phyloP scores from a whole-genome alignment of 2,113 vertebrate genomes.

The Gnathochromis pfefferi region DNA sequence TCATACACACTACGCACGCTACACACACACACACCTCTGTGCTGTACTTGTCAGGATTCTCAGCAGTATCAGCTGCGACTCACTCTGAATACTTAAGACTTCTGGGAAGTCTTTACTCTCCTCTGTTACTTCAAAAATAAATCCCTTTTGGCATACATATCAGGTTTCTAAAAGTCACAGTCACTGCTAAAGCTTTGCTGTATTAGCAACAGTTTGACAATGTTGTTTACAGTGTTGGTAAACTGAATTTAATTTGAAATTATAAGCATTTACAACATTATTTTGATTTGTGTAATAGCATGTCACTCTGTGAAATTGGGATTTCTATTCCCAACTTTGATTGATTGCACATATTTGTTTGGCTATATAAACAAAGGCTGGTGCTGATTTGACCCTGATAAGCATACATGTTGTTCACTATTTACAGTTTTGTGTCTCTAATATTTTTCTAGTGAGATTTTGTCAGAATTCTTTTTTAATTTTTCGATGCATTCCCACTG shows the following conservation, averaged over 20 bases:
- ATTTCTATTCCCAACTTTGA: background rate
- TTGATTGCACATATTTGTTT: background rate
- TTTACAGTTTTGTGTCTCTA: background rate
- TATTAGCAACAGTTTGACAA: background rate
- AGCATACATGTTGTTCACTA: background rate
- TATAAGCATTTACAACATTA: background rate
- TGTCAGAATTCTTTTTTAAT: background rate
- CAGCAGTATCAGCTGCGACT: background rate
- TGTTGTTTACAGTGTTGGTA: background rate
- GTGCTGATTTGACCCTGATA: background rate
- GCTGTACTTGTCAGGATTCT: conserved; percentile 33
- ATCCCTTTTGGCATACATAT: background rate
- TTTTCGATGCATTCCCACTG: background rate
- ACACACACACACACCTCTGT: background rate
- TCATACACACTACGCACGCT: background rate
- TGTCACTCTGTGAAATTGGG: background rate
- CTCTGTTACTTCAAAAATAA: background rate
- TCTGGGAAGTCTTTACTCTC: background rate
- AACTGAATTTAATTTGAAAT: background rate
- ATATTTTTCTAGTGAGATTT: background rate
- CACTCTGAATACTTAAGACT: conserved; percentile 26
- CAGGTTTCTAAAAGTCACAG: background rate
- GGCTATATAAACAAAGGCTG: background rate
- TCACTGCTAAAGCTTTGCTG: background rate
- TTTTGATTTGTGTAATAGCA: background rate